Percentiles rank a stretch among this genome's conserved stretches.
Evolutionary conservation across 2,888 invertebrate species (phyloP).

Genomic region (Gastracanthus pulcherrimus): DNA sequence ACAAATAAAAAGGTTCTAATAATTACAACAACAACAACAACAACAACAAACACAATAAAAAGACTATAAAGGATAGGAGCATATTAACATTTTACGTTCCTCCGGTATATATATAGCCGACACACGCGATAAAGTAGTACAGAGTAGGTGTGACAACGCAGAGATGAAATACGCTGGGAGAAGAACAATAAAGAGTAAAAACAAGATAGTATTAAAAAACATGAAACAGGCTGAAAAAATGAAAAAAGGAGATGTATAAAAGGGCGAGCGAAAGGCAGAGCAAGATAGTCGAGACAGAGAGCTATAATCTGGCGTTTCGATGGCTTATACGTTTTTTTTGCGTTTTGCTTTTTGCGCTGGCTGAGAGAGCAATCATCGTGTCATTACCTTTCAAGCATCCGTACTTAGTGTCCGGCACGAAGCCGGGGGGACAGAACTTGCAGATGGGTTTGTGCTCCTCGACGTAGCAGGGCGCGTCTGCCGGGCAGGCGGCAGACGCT

Average conservation of each 20-base stretch:
- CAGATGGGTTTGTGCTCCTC: constrained; percentile 97
- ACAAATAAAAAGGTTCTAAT: constrained; percentile 14
- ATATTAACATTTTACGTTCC: background rate
- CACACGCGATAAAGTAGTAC: background rate
- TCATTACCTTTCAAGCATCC: constrained; percentile 97
- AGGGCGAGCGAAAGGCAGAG: constrained; percentile 21
- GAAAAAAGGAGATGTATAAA: constrained; percentile 6
- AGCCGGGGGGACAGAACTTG: constrained; percentile 97
- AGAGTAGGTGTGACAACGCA: background rate
- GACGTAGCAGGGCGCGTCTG: constrained; percentile 92
- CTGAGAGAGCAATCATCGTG: constrained; percentile 59
- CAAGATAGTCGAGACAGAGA: background rate
- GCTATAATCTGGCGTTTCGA: constrained; percentile 19
- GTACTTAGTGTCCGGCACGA: constrained; percentile 93
- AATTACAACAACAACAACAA: background rate
- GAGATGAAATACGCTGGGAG: background rate
- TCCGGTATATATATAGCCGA: background rate
- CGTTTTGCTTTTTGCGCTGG: constrained; percentile 21
- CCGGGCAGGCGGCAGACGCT: constrained; percentile 91
- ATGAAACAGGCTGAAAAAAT: background rate
- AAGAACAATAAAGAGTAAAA: constrained; percentile 7
- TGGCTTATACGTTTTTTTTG: constrained; percentile 7
- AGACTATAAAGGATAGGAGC: background rate
- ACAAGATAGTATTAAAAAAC: background rate
- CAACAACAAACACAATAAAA: background rate